A percentile compares a stretch with the other conserved stretches of the same genome.
Evolutionary conservation across 2,113 vertebrate species (phyloP).

Genomic region (Camelus bactrianus): DNA sequence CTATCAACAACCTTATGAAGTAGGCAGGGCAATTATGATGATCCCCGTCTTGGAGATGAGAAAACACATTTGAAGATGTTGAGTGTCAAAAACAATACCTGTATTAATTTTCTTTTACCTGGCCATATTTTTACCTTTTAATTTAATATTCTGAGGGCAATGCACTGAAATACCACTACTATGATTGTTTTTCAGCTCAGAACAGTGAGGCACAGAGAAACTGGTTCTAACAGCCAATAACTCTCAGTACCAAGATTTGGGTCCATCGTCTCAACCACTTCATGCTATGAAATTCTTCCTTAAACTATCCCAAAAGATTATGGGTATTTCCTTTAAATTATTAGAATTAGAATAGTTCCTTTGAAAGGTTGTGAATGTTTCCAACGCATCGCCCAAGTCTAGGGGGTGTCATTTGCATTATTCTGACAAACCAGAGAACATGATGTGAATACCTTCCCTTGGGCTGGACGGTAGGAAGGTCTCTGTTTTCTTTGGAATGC

Average conservation of each 20-base stretch:
- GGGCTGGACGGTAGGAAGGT: not conserved
- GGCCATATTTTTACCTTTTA: not conserved
- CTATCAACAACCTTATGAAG: not conserved
- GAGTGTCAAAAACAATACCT: not conserved
- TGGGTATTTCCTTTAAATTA: not conserved
- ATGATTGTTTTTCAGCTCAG: not conserved
- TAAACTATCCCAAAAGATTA: not conserved
- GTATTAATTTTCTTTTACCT: not conserved
- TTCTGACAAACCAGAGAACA: not conserved
- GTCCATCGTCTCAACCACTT: not conserved
- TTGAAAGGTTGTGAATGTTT: not conserved
- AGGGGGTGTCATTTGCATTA: not conserved
- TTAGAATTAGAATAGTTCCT: not conserved
- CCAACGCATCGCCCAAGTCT: not conserved
- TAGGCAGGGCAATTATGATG: not conserved
- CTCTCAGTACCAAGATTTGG: not conserved
- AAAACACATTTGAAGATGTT: not conserved
- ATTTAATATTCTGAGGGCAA: slow-evolving; percentile 4
- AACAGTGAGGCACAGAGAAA: not conserved
- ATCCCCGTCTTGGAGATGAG: not conserved
- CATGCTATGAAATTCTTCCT: not conserved
- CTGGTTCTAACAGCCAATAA: not conserved
- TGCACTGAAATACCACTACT: not conserved
- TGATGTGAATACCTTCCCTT: not conserved
- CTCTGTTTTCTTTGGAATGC: not conserved